Evolutionary conservation across 2,888 invertebrate genomes (phyloP).

Genomic region (Zele albiditarsus): DNA sequence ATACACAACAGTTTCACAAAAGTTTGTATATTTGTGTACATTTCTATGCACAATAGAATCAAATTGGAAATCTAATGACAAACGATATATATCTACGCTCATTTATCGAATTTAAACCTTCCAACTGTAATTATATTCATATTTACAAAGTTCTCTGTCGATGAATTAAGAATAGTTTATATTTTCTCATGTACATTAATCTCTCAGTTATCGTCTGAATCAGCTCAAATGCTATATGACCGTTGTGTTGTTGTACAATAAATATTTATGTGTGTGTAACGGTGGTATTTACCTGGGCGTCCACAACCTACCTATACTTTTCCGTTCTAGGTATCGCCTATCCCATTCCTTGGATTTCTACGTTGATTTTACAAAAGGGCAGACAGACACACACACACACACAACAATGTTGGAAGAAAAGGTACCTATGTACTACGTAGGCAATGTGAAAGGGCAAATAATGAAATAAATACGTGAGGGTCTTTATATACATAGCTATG

Average conservation of each 20-base stretch:
- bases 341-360: not conserved
- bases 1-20: too few species aligned
- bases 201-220: not conserved
- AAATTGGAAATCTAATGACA: not conserved
- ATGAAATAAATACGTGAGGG: slow-evolving; percentile 13
- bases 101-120: slow-evolving; percentile 8
- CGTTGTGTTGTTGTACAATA: not conserved
- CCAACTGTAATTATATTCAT: not conserved
- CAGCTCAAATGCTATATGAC: not conserved
- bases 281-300: not conserved
- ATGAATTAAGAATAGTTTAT: not conserved
- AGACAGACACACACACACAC: not conserved
- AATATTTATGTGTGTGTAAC: not conserved
- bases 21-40: not conserved
- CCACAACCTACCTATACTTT: not conserved
- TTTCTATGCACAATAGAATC: too few species aligned
- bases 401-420: not conserved
- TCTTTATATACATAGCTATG: not conserved
- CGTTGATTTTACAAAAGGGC: not conserved
- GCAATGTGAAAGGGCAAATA: slow-evolving; percentile 25
- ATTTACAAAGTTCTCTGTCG: not conserved
- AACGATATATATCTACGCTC: not conserved
- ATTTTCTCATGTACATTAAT: not conserved
- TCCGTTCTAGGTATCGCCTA: not conserved
- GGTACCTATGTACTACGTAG: not conserved